A percentile compares a stretch with the other conserved stretches of the same genome.
Evolutionary conservation across 1,140 invertebrate genomes (phyloP).

Genomic region (Drosophila albomicans): DNA sequence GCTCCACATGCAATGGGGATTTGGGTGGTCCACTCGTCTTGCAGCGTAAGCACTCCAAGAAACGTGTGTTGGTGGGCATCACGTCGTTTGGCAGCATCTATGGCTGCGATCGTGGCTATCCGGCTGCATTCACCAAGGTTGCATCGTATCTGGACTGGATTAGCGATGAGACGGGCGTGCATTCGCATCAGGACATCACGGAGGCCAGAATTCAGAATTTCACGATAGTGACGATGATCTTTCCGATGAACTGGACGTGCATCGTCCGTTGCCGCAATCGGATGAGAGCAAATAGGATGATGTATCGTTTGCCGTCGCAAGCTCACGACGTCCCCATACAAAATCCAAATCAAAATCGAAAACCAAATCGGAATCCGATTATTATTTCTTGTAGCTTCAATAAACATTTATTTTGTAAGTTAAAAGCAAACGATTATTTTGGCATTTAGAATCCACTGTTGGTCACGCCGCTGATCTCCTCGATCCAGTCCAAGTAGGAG

Average conservation of each 20-base stretch:
- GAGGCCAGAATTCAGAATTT: constrained; percentile 41
- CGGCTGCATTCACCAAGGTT: constrained; percentile 86
- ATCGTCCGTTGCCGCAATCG: constrained; percentile 16
- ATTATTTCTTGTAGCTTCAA: constrained; percentile 73
- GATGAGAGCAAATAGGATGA: constrained; percentile 31
- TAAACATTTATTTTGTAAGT: constrained; percentile 69
- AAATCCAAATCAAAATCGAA: constrained; percentile 44
- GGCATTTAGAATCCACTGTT: constrained; percentile 57
- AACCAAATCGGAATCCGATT: constrained; percentile 50
- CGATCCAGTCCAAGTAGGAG: constrained; percentile 86
- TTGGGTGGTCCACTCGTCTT: constrained; percentile 85
- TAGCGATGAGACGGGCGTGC: constrained; percentile 80
- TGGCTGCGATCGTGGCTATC: constrained; percentile 86
- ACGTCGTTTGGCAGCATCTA: constrained; percentile 86
- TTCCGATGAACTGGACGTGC: constrained; percentile 65
- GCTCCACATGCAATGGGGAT: constrained; percentile 85
- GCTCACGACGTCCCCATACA: constrained; percentile 36
- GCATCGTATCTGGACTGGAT: constrained; percentile 87
- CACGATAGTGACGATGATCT: constrained; percentile 45
- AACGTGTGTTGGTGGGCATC: constrained; percentile 85
- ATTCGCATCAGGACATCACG: constrained; percentile 65
- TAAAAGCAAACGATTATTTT: background rate
- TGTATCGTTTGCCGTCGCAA: constrained; percentile 26
- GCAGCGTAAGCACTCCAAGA: constrained; percentile 69
- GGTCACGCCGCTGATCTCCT: constrained; percentile 49